Evolutionary conservation across 2,113 vertebrate species (phyloP).

Genomic region (Pampusana beccarii): DNA sequence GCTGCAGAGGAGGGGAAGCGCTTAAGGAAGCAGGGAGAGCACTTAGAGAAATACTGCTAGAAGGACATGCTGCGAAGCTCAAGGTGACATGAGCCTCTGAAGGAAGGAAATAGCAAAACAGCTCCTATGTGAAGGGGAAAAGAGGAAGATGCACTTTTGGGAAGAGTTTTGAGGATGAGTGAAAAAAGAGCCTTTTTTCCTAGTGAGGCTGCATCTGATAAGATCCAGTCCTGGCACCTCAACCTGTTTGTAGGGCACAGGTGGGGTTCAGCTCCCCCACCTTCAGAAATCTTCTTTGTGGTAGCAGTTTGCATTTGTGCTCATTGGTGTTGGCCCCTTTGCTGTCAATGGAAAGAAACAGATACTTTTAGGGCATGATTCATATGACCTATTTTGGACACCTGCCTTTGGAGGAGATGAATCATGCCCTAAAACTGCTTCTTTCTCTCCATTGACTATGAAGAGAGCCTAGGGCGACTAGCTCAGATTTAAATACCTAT

Average conservation of each 20-base stretch:
- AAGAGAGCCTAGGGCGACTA: neutral
- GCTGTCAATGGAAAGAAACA: conserved; percentile 19
- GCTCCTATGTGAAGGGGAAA: neutral
- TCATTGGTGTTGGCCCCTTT: neutral
- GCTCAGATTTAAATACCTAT: conserved; percentile 13
- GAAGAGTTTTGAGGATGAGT: neutral
- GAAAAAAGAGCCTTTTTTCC: neutral
- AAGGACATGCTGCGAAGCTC: conserved; percentile 1
- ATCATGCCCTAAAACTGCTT: conserved; percentile 37
- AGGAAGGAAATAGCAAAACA: neutral
- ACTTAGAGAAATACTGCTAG: neutral
- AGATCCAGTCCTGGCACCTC: neutral
- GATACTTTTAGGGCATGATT: conserved; percentile 46
- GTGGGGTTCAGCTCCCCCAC: neutral
- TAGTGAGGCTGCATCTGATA: neutral
- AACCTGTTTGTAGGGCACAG: neutral
- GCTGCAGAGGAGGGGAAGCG: conserved; percentile 3
- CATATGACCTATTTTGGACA: conserved; percentile 50
- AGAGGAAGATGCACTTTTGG: neutral
- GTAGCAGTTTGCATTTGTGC: neutral
- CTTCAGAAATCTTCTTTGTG: neutral
- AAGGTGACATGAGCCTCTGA: conserved; percentile 14
- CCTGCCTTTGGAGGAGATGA: conserved; percentile 41
- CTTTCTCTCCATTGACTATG: neutral
- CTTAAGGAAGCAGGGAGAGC: conserved; percentile 8